Base-by-base conservation (phyloP, 2,113 vertebrate genomes). In the Platysternon megacephalum region DNA sequence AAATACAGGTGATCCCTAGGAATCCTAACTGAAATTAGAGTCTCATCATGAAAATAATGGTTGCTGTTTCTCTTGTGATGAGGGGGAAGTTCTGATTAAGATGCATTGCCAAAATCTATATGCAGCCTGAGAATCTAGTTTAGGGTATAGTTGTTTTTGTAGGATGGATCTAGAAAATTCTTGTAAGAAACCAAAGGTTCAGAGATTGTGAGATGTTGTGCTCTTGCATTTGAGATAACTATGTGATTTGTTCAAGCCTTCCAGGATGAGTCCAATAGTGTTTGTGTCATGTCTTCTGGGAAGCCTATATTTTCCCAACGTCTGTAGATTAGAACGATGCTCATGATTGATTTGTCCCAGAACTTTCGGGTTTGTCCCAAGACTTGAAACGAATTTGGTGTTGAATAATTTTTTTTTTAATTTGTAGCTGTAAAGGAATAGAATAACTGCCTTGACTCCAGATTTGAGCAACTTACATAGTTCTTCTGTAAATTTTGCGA, bases 121-220 rank as follows among this genome's bases (percentile, higher is more conserved):
- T 32, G 88, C 91, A 93, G 93, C 91, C 95, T 51, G 53, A 94
- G 95, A 94, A 86, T 89, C 82, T 72, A 86, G 91, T 53, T 88
- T 96, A 86, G 81, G 53, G 79, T 76, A 39, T 84, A 85, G 84
- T 90, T 78, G 84, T 90, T 84, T 24, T 8, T 79, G 61, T 89
- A 24, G 22, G 84, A 89, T 91, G 89, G 93, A 91, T 92, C 90
- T 92, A 3, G 1, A 91, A 93, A 72, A 49, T 90, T 91, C 82
- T 58, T 94, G 52, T 90, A 93, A 17, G 93, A 42, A 91, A 90
- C 90, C 1, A 82, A 85, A 95, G 94, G 82, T 68, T 65, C 82
- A 88, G 93, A 74, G 89, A 93, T 86, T 90, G 79, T 21, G 24
- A 56, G 55, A 56, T 28, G 11, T 4, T 87, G 92, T 92, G 80